Conservation (phyloP, 2,797 vertebrate genomes). For the Serranus cabrilla region DNA sequence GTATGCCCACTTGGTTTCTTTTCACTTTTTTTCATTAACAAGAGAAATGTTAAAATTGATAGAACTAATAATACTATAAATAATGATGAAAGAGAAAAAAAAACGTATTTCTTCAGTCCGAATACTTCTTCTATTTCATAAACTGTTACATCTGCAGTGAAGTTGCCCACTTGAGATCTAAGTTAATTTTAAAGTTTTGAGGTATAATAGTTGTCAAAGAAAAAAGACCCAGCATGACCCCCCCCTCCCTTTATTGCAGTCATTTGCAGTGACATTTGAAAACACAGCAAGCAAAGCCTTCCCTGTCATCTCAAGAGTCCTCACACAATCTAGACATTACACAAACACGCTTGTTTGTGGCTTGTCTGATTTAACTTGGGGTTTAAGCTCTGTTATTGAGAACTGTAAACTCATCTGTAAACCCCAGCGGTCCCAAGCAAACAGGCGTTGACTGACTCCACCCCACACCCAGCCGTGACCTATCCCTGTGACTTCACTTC, state of each 20-base stretch:
- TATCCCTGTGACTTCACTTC: constrained; percentile 69
- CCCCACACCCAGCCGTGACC: constrained; percentile 69
- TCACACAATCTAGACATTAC: constrained; percentile 49
- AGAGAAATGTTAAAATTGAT: background rate
- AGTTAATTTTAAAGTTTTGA: constrained; percentile 23
- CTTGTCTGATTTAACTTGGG: constrained; percentile 44
- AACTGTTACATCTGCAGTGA: background rate
- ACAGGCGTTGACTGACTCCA: constrained; percentile 51
- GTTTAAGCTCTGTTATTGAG: constrained; percentile 43
- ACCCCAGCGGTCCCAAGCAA: constrained; percentile 40
- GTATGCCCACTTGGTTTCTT: background rate
- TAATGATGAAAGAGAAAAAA: background rate
- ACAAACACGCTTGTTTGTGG: constrained; percentile 41
- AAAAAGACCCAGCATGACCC: constrained; percentile 1
- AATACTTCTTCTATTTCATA: too few species aligned
- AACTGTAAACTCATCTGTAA: constrained; percentile 57
- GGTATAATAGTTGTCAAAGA: background rate
- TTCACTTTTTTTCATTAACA: constrained; percentile 1
- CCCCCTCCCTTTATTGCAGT: constrained; percentile 1
- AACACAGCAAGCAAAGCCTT: constrained; percentile 17
- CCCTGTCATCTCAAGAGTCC: constrained; percentile 34
- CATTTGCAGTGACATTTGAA: constrained; percentile 51
- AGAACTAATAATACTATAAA: too few species aligned
- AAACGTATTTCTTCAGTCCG: too few species aligned
- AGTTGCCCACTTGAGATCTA: background rate